Evolutionary conservation across 2,113 vertebrate species (phyloP).

Genomic region (Chloroceryle aenea): DNA sequence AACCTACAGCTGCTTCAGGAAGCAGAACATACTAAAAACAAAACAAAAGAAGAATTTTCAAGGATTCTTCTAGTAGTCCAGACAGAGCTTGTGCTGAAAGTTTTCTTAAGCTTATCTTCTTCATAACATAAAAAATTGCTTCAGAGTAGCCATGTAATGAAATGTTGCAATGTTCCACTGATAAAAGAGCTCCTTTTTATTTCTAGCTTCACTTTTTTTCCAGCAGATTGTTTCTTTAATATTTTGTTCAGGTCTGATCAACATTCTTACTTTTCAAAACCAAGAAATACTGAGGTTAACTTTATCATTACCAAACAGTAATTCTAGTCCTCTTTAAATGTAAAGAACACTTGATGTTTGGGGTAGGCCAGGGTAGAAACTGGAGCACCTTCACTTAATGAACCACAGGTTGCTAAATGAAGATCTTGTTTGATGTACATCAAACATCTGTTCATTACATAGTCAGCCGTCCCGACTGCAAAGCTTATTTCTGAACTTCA

Average conservation of each 20-base stretch:
- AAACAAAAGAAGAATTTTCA: constrained; percentile 77
- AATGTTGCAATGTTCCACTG: neutral
- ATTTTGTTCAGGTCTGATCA: neutral
- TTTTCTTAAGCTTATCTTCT: neutral
- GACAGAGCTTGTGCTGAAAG: too few species aligned
- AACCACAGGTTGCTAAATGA: fast-evolving
- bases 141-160: neutral
- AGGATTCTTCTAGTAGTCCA: too few species aligned
- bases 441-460: neutral
- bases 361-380: neutral
- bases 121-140: neutral
- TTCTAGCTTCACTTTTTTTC: neutral
- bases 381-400: neutral
- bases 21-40: constrained; percentile 68
- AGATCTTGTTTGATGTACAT: neutral
- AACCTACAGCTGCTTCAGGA: constrained; percentile 68
- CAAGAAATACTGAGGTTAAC: neutral
- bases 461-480: neutral
- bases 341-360: neutral
- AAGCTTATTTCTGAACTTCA: neutral
- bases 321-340: neutral
- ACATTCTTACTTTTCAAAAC: neutral
- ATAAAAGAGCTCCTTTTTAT: neutral
- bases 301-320: neutral
- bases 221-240: neutral